phyloP scores from a whole-genome alignment of 2,888 invertebrate genomes.

The Phoenoteleia sp. region DNA sequence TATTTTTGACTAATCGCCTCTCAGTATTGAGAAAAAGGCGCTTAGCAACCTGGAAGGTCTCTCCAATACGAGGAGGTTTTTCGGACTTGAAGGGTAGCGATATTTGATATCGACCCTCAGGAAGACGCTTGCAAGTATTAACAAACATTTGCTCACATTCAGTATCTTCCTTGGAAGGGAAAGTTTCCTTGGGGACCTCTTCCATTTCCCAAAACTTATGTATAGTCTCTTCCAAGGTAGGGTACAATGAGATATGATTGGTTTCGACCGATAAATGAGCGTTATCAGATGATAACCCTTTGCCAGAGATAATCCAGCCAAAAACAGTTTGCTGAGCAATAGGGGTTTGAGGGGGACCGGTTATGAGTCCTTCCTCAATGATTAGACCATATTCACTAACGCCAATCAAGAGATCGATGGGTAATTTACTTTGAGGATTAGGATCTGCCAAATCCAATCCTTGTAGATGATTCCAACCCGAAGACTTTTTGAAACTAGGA shows the following conservation, averaged over 20 bases:
- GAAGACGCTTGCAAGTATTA: not conserved
- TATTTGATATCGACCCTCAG: not conserved
- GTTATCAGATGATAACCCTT: not conserved
- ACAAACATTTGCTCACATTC: too few relatives aligned
- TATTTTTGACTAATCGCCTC: slow-evolving; percentile 60
- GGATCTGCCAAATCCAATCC: not conserved
- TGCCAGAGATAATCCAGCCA: not conserved
- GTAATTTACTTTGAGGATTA: not conserved
- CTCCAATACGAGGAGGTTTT: not conserved
- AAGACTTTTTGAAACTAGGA: not conserved
- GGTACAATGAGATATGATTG: not conserved
- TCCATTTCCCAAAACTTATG: not conserved
- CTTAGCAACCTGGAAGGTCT: not conserved
- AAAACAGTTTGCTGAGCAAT: slow-evolving; percentile 2
- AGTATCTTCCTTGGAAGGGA: not conserved
- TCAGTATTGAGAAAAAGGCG: not conserved
- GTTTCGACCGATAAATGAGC: too few relatives aligned
- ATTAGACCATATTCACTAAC: not conserved
- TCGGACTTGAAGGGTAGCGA: slow-evolving; percentile 4
- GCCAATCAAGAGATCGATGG: not conserved
- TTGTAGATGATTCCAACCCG: not conserved
- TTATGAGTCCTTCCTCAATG: not conserved
- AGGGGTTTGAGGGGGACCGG: not conserved
- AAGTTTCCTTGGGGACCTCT: not conserved
- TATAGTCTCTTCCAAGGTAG: not conserved